A percentile compares a stretch with the other conserved stretches of the same genome.
These are phyloP conservation scores for Gambusia yucatana DNA, from an alignment of 2,797 vertebrate genomes.

Conservation along the genomic window DNA sequence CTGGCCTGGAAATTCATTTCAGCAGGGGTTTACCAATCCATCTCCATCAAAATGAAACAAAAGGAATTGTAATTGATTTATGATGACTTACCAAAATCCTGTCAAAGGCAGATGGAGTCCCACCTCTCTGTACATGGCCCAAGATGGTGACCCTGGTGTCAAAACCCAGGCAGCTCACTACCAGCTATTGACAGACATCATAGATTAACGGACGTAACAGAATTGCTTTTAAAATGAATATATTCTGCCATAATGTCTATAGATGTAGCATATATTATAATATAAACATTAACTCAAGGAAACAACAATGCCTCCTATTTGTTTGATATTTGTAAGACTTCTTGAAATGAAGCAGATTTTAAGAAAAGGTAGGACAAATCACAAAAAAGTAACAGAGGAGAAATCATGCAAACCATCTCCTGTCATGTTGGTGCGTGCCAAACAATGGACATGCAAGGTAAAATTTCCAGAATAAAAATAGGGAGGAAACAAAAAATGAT, in stretches of 20 bases:
- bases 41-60: not conserved
- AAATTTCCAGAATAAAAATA: not conserved
- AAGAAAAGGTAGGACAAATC: not conserved
- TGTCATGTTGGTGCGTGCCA: constrained; percentile 35
- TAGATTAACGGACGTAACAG: not conserved
- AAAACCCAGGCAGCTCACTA: constrained; percentile 88
- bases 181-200: constrained; percentile 80
- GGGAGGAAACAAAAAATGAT: not conserved
- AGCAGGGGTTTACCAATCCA: not conserved
- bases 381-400: constrained; percentile 25
- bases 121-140: constrained; percentile 95
- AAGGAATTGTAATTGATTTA: not conserved
- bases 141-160: constrained; percentile 96
- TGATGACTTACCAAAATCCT: constrained; percentile 89
- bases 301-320: not conserved
- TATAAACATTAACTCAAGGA: not conserved
- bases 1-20: constrained; percentile 84
- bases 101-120: constrained; percentile 96
- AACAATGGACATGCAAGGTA: constrained; percentile 10
- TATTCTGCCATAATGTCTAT: not conserved
- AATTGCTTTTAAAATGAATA: not conserved
- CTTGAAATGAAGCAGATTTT: not conserved
- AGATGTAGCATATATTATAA: not conserved
- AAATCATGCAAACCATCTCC: constrained; percentile 53
- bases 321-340: not conserved